Base-by-base conservation (phyloP, 2,888 invertebrate genomes). In the Amaurobius ferox region DNA sequence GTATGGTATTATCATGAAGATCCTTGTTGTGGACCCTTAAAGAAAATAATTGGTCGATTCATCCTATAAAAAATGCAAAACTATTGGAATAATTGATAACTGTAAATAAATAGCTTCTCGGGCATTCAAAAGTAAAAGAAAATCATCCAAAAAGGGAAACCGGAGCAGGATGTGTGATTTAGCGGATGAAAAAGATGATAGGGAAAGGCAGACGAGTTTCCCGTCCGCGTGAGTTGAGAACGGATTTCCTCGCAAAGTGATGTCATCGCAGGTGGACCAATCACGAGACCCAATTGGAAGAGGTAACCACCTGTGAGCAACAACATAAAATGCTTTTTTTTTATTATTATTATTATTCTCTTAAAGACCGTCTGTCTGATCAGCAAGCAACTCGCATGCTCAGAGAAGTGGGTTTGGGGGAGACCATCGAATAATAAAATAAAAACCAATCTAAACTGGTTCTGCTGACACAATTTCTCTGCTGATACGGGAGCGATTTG, bases 161-260 rank as follows among this genome's bases (percentile, higher is more conserved):
- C 19, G 30, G 48, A 32, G 73, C 80, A 80, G 80, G 80, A 80
- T 80, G 73, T 55, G 32, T 13, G 44, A 64, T 62, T 7, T 44
- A n/a, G 68, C 70, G 70, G 81, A 76, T 76, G 76, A 62, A 64
- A 71, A 32, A 61, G 29, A 61, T 39, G 40, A 81, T 35, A 62
- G 61, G 48, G 61, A 55, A 13, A 32, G n/a, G 39, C 44, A 71
- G 70, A 64, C 67, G 73, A 80, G 64, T 73, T 80, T 72, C 67
- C 80, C 64, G 70, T 70, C 79, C 55, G 19, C 64, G 30, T 26
- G 61, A 44, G 29, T 5, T 3, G 30, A 83, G 76, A n/a, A n/a
- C 83, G 83, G 83, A 85, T 85, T 85, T 85, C 83, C 83, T 83
- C 55, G 77, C 72, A 9, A 28, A 13, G 62, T 85, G 83, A 85